phyloP scores from a whole-genome alignment of 2,797 vertebrate genomes.

The Sparidentex hasta region DNA sequence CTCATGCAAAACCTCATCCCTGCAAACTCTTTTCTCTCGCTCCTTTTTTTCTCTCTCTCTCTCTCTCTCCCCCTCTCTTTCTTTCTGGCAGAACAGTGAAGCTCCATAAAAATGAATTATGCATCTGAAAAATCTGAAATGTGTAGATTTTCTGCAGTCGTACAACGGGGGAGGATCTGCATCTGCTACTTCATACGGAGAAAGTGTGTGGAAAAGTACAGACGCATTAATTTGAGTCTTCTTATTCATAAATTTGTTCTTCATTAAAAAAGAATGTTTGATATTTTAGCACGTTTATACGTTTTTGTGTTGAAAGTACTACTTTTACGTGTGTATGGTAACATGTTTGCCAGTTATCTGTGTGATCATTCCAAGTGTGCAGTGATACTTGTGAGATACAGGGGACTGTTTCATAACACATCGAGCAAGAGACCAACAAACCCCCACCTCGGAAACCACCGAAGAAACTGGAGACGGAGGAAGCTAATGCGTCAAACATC shows the following conservation, averaged over 20 bases:
- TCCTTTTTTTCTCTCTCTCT: constrained; percentile 28
- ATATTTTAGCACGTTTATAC: not conserved
- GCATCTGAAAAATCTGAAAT: constrained; percentile 73
- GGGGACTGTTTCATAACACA: too few species aligned
- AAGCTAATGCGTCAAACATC: too few species aligned
- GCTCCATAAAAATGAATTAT: constrained; percentile 76
- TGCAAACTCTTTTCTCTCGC: constrained; percentile 51
- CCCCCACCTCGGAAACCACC: too few species aligned
- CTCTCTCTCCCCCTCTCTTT: not conserved
- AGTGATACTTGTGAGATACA: too few species aligned
- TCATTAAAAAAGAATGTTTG: not conserved
- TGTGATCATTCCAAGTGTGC: too few species aligned
- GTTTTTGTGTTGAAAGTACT: not conserved
- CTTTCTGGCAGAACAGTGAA: constrained; percentile 68
- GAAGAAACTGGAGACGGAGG: too few species aligned
- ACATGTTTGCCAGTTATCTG: too few species aligned
- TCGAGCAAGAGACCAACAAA: too few species aligned
- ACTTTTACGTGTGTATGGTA: not conserved
- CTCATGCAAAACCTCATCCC: constrained; percentile 71
- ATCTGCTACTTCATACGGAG: constrained; percentile 54
- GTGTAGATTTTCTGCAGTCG: constrained; percentile 65
- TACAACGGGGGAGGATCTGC: constrained; percentile 32
- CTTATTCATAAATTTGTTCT: not conserved
- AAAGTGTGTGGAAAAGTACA: constrained; percentile 18
- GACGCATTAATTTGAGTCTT: not conserved